Evolutionary conservation across 2,113 vertebrate genomes (phyloP).

Genomic region (Odocoileus hemionus): DNA sequence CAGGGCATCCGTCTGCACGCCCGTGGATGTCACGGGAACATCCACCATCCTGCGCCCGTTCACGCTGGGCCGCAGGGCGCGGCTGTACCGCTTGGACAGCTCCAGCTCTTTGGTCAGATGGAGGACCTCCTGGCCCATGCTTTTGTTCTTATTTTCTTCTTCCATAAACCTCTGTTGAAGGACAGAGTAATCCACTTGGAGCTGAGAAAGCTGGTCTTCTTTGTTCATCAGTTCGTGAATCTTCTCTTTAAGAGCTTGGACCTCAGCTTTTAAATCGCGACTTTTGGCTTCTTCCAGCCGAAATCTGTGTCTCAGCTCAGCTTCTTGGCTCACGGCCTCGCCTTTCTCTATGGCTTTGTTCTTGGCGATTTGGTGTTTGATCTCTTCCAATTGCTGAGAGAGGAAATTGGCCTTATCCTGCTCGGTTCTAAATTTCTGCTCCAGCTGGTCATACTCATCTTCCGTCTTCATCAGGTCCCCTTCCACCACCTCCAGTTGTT

Average conservation of each 20-base stretch:
- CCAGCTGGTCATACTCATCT: conserved; percentile 93
- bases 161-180: conserved; percentile 91
- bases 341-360: conserved; percentile 95
- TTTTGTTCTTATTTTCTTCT: conserved; percentile 90
- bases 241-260: conserved; percentile 96
- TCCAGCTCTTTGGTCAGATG: conserved; percentile 90
- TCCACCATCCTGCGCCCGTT: conserved; percentile 91
- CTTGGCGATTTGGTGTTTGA: conserved; percentile 90
- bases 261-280: conserved; percentile 89
- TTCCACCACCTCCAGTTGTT: conserved; percentile 94
- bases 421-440: conserved; percentile 93
- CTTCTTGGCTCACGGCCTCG: conserved; percentile 88
- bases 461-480: conserved; percentile 97
- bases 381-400: conserved; percentile 90
- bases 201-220: conserved; percentile 95
- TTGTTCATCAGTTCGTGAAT: conserved; percentile 98
- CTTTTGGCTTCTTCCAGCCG: conserved; percentile 90
- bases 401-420: conserved; percentile 94
- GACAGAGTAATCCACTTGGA: conserved; percentile 90
- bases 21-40: conserved; percentile 88
- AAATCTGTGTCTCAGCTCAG: conserved; percentile 88
- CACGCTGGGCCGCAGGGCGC: conserved; percentile 88
- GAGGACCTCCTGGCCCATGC: conserved; percentile 87
- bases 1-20: conserved; percentile 89
- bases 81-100: conserved; percentile 90